phyloP scores from a whole-genome alignment of 2,113 vertebrate genomes.

The Larimichthys crocea region DNA sequence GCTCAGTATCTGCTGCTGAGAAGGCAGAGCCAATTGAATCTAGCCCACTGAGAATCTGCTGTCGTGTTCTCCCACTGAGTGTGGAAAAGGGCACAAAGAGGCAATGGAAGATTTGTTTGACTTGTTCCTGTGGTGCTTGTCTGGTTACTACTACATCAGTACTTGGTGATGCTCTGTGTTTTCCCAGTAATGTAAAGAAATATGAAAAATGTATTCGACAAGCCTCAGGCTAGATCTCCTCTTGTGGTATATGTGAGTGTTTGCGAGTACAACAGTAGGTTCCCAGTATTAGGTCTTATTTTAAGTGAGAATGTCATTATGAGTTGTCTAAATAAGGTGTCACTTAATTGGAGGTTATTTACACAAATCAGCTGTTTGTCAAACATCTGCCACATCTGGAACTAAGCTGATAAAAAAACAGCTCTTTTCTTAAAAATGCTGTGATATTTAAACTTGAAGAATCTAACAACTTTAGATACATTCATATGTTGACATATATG shows the following conservation, averaged over 20 bases:
- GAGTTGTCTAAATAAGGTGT: background rate
- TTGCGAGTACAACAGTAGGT: conserved; percentile 9
- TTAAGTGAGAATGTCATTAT: background rate
- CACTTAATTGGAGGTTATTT: background rate
- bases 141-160: conserved; percentile 30
- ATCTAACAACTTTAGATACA: conserved; percentile 8
- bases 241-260: background rate
- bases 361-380: conserved; percentile 8
- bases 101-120: conserved; percentile 48
- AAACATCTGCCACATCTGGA: background rate
- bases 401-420: background rate
- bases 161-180: conserved; percentile 11
- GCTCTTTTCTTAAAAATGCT: background rate
- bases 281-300: background rate
- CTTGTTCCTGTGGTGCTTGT: conserved; percentile 47
- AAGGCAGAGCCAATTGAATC: conserved; percentile 67
- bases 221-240: conserved; percentile 15
- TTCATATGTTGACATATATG: background rate
- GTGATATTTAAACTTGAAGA: background rate
- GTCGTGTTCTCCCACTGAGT: conserved; percentile 41
- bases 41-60: conserved; percentile 48
- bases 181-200: conserved; percentile 35
- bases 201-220: conserved; percentile 25
- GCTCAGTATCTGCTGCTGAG: conserved; percentile 32
- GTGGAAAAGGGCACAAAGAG: conserved; percentile 49